A percentile compares a stretch with the other conserved stretches of the same genome.
These are phyloP conservation scores for Flexamia atlantica DNA, from an alignment of 2,888 invertebrate genomes.

Conservation along the genomic window DNA sequence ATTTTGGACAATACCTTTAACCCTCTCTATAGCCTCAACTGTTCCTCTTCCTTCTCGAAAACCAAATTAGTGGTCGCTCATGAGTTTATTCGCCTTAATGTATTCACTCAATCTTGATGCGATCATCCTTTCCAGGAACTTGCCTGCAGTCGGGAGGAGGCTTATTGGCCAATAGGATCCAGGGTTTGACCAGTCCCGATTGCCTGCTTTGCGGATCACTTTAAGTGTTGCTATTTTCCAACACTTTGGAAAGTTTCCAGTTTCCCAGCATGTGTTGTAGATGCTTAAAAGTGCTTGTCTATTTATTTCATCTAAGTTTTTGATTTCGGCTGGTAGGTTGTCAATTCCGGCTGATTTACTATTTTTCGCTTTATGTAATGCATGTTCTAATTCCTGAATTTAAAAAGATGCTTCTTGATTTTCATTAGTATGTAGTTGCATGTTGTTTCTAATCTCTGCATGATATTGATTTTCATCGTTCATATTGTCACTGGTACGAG, in stretches of 20 bases:
- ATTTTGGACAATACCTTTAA: no score
- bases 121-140: no score
- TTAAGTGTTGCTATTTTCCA: constrained; percentile 26
- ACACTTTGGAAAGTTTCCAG: not conserved
- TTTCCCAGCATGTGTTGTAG: no score
- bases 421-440: not conserved
- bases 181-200: no score
- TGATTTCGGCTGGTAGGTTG: constrained; percentile 13
- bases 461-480: not conserved
- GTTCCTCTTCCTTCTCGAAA: no score
- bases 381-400: not conserved
- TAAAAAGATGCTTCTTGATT: not conserved
- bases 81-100: no score
- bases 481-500: constrained; percentile 1
- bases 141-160: no score
- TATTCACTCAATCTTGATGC: not conserved
- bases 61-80: no score
- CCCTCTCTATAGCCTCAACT: no score
- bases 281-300: no score
- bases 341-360: not conserved
- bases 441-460: not conserved
- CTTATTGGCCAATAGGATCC: no score
- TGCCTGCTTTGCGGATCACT: no score
- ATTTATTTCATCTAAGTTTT: not conserved
- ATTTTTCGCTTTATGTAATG: not conserved